Base-by-base conservation (phyloP, 2,113 vertebrate species). In the Pelusios castaneus region DNA sequence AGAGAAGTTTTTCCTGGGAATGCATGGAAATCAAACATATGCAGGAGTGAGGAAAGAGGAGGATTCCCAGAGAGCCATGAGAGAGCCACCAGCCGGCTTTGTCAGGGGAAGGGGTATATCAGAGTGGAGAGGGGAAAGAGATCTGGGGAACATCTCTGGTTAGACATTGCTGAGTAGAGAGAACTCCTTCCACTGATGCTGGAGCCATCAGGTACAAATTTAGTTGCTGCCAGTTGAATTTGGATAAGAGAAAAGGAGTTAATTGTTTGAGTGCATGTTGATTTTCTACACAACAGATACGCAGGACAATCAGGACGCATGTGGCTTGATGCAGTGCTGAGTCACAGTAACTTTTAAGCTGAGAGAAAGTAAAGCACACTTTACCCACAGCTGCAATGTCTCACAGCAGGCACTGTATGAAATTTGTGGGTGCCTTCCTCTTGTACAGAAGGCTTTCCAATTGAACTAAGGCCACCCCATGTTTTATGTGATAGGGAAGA, bases 1-100 rank as follows among this genome's bases (percentile, higher is more conserved):
- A 98, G 98, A 98, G 98, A 99, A 97, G 98, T 98, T 98, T 99
- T 98, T 99, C 98, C 98, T 98, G 98, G 97, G 98, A 98, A 97
- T 97, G 97, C 98, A 98, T 95, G 98, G 97, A 98, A 98, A 98
- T 94, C 96, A 98, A 98, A 97, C 96, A 98, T 95, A 98, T 92
- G 96, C 2, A 95, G 94, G 90, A 95, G 91, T 96, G 96, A 97
- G 95, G 97, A 87, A 63, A 92, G 58, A 95, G 85, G 87, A 0
- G 3, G 77, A 84, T 90, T 93, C 88, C 88, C 79, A 79, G 1
- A 70, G 49, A 93, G 60, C 86, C 90, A 34, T 47, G 10, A 1
- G 51, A 92, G 84, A 51, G 88, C 92, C 56, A 82, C 63, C 91
- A 86, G 84, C 56, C 5, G 84, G 91, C 90, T 94, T 5, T 5